Percentiles rank a stretch among this genome's conserved stretches.
phyloP scores from a whole-genome alignment of 2,113 vertebrate species.

The Dicrurus megarhynchus region DNA sequence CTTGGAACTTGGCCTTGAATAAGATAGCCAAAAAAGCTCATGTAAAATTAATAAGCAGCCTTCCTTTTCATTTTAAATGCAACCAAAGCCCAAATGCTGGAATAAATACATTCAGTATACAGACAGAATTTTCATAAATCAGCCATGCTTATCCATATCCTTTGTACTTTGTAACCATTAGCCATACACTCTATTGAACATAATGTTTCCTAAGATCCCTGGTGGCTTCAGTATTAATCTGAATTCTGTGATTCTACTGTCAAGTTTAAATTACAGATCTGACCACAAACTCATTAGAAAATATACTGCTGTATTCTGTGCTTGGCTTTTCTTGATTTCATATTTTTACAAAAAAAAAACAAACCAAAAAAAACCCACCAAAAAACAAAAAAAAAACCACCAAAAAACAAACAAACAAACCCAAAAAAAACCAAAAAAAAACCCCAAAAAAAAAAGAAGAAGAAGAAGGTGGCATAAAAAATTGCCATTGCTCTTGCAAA shows the following conservation, averaged over 20 bases:
- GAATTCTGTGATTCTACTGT: constrained; percentile 23
- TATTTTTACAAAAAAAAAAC: neutral
- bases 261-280: constrained; percentile 34
- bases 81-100: constrained; percentile 23
- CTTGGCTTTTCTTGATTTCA: neutral
- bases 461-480: neutral
- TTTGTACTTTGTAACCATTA: constrained; percentile 26
- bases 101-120: constrained; percentile 11
- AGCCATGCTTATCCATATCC: neutral
- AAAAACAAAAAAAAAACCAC: too few relatives aligned
- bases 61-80: constrained; percentile 34
- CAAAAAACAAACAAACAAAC: too few relatives aligned
- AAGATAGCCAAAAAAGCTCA: constrained; percentile 17
- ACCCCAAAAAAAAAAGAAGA: accelerated
- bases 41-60: constrained; percentile 28
- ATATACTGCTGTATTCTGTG: neutral
- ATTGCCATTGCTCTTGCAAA: neutral
- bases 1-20: constrained; percentile 10
- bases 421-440: too few relatives aligned
- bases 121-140: constrained; percentile 48
- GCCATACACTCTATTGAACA: constrained; percentile 2
- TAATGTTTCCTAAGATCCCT: constrained; percentile 25
- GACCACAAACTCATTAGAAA: constrained; percentile 32
- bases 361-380: too few relatives aligned
- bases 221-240: constrained; percentile 19